Percentiles rank a stretch among this genome's conserved stretches.
phyloP scores from a whole-genome alignment of 2,888 invertebrate species.

The Acleris cristana region DNA sequence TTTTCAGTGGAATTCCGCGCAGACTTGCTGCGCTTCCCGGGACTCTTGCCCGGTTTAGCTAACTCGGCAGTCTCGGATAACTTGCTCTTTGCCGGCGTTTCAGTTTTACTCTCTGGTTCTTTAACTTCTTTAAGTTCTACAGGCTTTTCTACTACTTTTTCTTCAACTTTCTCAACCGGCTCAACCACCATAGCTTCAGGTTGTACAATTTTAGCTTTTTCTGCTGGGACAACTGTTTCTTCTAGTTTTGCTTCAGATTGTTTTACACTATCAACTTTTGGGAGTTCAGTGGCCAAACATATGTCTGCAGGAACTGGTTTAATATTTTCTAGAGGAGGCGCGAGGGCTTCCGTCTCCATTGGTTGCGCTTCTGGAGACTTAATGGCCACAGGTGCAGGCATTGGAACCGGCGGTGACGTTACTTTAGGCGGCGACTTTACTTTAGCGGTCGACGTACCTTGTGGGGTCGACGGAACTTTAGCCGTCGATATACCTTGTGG shows the following conservation, averaged over 20 bases:
- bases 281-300: slow-evolving; percentile 55
- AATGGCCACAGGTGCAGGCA: slow-evolving; percentile 31
- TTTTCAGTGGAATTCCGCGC: slow-evolving; percentile 62
- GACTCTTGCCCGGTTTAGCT: slow-evolving; percentile 46
- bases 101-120: slow-evolving; percentile 39
- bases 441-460: background rate
- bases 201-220: slow-evolving; percentile 28
- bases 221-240: slow-evolving; percentile 38
- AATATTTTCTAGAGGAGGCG: slow-evolving; percentile 63
- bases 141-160: slow-evolving; percentile 38
- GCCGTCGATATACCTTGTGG: background rate
- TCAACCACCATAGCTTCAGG: slow-evolving; percentile 37
- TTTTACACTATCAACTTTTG: slow-evolving; percentile 43
- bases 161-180: slow-evolving; percentile 40
- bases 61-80: slow-evolving; percentile 37
- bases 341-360: slow-evolving; percentile 63
- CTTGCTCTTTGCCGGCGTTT: slow-evolving; percentile 35
- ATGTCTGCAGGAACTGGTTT: slow-evolving; percentile 60
- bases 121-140: slow-evolving; percentile 28
- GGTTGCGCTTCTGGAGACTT: slow-evolving; percentile 65
- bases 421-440: background rate
- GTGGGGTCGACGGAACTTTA: background rate
- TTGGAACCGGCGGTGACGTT: background rate
- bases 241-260: slow-evolving; percentile 20
- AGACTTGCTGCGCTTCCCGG: slow-evolving; percentile 55